Evolutionary conservation across 2,888 invertebrate species (phyloP), one percentile per base, ranked within the genome.

Genomic region (Drosophila eohydei): DNA sequence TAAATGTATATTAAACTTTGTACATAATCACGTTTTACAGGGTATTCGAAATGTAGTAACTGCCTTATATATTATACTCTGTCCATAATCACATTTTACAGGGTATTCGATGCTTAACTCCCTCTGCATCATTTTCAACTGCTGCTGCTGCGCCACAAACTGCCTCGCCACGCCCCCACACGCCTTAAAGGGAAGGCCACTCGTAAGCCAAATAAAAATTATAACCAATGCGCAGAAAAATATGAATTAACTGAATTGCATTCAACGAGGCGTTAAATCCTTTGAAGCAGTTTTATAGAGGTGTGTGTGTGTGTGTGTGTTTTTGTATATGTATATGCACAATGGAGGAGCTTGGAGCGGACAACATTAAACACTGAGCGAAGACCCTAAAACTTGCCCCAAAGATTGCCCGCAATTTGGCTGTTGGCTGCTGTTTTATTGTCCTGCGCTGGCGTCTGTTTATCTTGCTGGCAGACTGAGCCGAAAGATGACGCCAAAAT

Each of bases 221-320:
- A 69, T 70, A 65, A 63, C 48, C 65, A 72, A 72, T 69, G 77
- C 55, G 61, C 62, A 54, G 9, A 54, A 40, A 75, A 81, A 84
- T 68, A 79, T 63, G 82, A 88, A 88, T 88, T 83, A 83, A 85
- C 71, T 85, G 69, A 65, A 71, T 83, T 78, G 73, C 64, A 77
- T 74, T 68, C 78, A 88, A 76, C 81, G 87, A 86, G 81, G 76
- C 89, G 83, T 74, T 80, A 75, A 84, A 86, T 73, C 75, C 78
- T 70, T 51, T 51, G 34, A 51, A 51, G 69, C 40, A 59, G 58
- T 11, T 34, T 26, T 54, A n/a, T 54, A 26, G 48, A 52, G 21
- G 44, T 40, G 43, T 54, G 14, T 40, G 43, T 52, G 46, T 46
- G 7, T 44, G 12, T 12, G 11, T 44, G 36, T 28, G 4, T 28